Evolutionary conservation across 2,888 invertebrate species (phyloP).

Genomic region (Physocephala rufipes): DNA sequence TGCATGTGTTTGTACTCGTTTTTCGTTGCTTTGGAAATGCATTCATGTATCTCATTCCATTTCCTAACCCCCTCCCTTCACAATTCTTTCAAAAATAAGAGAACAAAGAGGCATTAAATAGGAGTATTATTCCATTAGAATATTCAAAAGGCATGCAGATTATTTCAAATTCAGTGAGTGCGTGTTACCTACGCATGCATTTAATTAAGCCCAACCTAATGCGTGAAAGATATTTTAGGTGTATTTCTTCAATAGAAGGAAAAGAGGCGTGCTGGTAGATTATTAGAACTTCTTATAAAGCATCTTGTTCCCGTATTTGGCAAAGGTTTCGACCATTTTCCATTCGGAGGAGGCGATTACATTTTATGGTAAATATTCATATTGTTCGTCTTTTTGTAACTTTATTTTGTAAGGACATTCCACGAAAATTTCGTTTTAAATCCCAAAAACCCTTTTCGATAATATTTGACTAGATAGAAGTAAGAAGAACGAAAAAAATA

Average conservation of each 20-base stretch:
- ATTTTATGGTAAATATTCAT: constrained; percentile 44
- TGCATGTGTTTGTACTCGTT: constrained; percentile 31
- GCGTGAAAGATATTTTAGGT: constrained; percentile 31
- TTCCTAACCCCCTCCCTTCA: not conserved
- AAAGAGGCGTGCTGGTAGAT: constrained; percentile 53
- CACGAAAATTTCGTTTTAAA: not conserved
- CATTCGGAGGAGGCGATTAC: constrained; percentile 50
- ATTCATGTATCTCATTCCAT: not conserved
- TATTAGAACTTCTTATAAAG: constrained; percentile 59
- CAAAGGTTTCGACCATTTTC: no score
- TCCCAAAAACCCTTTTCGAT: no score
- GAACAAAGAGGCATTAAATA: not conserved
- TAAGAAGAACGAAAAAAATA: no score
- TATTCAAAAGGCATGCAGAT: constrained; percentile 1
- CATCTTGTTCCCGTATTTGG: constrained; percentile 38
- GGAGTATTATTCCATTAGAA: constrained; percentile 31
- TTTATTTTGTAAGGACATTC: not conserved
- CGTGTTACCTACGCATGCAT: constrained; percentile 50
- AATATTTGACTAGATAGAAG: no score
- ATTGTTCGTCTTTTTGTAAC: not conserved
- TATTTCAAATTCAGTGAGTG: constrained; percentile 48
- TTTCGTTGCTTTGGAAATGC: constrained; percentile 22
- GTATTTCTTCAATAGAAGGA: not conserved
- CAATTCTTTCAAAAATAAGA: not conserved
- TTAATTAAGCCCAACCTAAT: constrained; percentile 58